Evolutionary conservation across 92 coral and sea anemone species (phyloP).

Genomic region (Meandrina meandrites): DNA sequence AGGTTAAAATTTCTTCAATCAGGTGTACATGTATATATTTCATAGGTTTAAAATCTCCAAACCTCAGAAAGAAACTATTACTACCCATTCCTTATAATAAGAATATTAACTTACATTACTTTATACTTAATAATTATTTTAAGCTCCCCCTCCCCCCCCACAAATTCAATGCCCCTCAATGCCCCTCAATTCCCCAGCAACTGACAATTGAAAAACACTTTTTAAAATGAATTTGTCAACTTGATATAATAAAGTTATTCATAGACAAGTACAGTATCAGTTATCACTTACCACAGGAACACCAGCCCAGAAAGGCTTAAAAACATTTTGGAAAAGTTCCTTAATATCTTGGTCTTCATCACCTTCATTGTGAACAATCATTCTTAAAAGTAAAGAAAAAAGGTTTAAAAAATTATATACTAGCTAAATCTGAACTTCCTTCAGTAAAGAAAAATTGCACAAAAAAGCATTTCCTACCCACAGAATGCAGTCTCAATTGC

Average conservation of each 20-base stretch:
- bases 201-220: no score
- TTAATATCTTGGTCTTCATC: constrained; percentile 77
- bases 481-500: constrained; percentile 81
- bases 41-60: no score
- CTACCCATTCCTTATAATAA: no score
- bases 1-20: no score
- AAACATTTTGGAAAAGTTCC: constrained; percentile 65
- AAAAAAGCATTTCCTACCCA: constrained; percentile 60
- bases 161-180: no score
- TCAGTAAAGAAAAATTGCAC: neutral
- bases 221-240: no score
- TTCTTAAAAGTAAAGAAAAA: constrained; percentile 20
- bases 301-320: constrained; percentile 88
- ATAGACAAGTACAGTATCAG: neutral
- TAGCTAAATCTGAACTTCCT: neutral
- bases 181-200: no score
- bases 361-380: constrained; percentile 70
- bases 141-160: no score
- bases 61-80: no score
- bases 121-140: no score
- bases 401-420: neutral
- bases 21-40: no score
- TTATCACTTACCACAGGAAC: constrained; percentile 61
- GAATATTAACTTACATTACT: no score
- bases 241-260: neutral